Percentiles rank a stretch among this genome's conserved stretches.
phyloP scores from a whole-genome alignment of 2,888 invertebrate genomes.

The Eulithis testata region DNA sequence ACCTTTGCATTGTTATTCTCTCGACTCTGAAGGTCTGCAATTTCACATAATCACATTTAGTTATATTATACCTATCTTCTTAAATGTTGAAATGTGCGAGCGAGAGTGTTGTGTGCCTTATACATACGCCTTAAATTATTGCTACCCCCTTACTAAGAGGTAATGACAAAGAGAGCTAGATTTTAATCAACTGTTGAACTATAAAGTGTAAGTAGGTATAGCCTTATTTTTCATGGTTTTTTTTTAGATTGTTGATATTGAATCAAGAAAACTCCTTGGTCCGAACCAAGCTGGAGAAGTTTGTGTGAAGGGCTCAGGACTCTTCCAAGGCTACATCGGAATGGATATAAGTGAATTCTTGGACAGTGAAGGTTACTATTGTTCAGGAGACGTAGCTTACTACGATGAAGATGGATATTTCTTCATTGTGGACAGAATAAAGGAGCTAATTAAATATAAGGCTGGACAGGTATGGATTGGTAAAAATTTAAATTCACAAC shows the following conservation, averaged over 20 bases:
- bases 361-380: slow-evolving; percentile 68
- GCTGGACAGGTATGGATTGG: slow-evolving; percentile 72
- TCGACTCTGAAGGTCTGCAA: no score
- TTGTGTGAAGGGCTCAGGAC: slow-evolving; percentile 60
- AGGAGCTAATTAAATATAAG: slow-evolving; percentile 73
- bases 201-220: no score
- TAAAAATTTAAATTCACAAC: no score
- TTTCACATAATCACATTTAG: no score
- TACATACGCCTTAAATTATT: no score
- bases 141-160: no score
- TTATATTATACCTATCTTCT: no score
- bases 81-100: no score
- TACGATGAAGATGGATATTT: slow-evolving; percentile 69
- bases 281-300: slow-evolving; percentile 65
- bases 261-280: slow-evolving; percentile 60
- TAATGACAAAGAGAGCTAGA: no score
- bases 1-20: no score
- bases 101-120: no score
- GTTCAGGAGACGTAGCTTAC: slow-evolving; percentile 69
- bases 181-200: not conserved
- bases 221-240: no score
- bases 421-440: slow-evolving; percentile 66
- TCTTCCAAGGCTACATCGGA: slow-evolving; percentile 67
- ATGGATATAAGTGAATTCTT: slow-evolving; percentile 53
- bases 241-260: slow-evolving; percentile 63